phyloP scores from a whole-genome alignment of 2,113 vertebrate genomes.

The Tenrec ecaudatus region DNA sequence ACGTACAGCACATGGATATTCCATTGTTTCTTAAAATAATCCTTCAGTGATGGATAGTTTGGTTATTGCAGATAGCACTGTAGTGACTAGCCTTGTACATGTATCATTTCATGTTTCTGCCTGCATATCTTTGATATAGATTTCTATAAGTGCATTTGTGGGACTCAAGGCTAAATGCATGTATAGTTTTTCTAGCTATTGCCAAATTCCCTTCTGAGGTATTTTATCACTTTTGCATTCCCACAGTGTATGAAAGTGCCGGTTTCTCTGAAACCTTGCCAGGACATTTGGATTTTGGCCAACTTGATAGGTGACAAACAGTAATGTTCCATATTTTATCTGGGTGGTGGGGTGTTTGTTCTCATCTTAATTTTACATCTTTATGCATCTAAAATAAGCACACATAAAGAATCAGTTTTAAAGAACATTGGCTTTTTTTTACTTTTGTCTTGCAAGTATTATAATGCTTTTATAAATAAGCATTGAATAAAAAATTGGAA shows the following conservation, averaged over 20 bases:
- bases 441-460: conserved; percentile 29
- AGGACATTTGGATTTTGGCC: conserved; percentile 37
- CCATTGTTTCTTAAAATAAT: no score
- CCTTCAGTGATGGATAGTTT: no score
- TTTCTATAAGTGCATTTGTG: not conserved
- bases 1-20: no score
- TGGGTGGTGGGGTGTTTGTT: conserved; percentile 15
- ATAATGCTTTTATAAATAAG: not conserved
- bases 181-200: conserved; percentile 34
- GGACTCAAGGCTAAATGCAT: not conserved
- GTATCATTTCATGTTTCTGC: conserved; percentile 12
- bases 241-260: not conserved
- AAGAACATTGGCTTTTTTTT: conserved; percentile 31
- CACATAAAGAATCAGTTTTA: not conserved
- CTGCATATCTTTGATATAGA: not conserved
- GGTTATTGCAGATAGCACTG: no score
- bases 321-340: conserved; percentile 23
- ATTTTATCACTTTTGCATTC: not conserved
- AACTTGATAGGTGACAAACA: conserved; percentile 7
- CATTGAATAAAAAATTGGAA: conserved; percentile 29
- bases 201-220: not conserved
- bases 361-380: conserved; percentile 12
- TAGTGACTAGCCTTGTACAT: not conserved
- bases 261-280: not conserved
- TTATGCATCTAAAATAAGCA: conserved; percentile 35